These are phyloP conservation scores for Urocitellus parryii DNA, from an alignment of 2,113 vertebrate genomes.

Conservation along the genomic window DNA sequence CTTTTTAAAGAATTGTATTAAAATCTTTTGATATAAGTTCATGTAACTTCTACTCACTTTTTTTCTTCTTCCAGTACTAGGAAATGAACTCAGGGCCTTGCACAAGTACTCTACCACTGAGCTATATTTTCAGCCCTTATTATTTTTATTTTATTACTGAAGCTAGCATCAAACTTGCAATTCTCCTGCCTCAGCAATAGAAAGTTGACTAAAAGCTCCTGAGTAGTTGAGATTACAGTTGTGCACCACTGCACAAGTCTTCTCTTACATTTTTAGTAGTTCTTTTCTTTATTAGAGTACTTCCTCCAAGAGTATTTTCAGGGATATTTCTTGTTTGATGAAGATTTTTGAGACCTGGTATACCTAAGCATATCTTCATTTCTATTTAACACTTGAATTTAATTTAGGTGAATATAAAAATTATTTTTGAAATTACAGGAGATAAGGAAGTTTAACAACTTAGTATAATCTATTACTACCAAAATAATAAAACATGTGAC, in stretches of 20 bases:
- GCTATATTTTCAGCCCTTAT: too few species aligned
- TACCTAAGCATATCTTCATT: not conserved
- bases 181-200: too few species aligned
- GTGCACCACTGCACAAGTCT: not conserved
- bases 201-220: too few species aligned
- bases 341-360: not conserved
- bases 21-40: not conserved
- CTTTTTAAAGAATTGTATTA: not conserved
- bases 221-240: not conserved
- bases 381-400: not conserved
- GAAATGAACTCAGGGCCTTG: too few species aligned
- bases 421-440: not conserved
- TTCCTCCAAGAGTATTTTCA: not conserved
- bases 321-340: not conserved
- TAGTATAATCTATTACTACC: not conserved
- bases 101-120: too few species aligned
- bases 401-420: not conserved
- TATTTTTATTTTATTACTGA: not conserved
- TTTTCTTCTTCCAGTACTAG: too few species aligned
- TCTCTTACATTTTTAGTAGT: not conserved
- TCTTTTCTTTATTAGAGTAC: not conserved
- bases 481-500: not conserved
- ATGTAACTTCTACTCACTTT: not conserved
- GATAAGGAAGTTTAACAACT: not conserved
- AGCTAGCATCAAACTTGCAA: too few species aligned